Conservation (phyloP, 1,140 invertebrate species). For the Melanaphis sacchari region DNA sequence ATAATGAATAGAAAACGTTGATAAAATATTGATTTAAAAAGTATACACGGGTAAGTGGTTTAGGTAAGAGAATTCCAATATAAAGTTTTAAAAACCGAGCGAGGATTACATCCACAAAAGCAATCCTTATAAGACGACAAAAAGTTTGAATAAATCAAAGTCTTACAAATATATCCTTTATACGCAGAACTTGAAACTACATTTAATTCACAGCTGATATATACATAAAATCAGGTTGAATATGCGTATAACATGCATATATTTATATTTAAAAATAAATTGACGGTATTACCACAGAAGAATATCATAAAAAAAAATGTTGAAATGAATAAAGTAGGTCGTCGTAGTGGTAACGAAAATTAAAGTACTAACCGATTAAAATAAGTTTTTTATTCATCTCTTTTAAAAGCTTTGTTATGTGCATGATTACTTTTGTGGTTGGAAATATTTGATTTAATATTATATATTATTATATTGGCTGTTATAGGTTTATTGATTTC, state of each 20-base stretch:
- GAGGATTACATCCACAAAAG: not conserved
- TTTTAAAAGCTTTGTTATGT: not conserved
- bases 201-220: too few species aligned
- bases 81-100: not conserved
- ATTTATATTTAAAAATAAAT: not conserved
- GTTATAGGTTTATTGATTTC: not conserved
- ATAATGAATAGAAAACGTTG: not conserved
- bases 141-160: not conserved
- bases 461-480: not conserved
- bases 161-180: not conserved
- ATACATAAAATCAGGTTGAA: not conserved
- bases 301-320: not conserved
- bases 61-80: not conserved
- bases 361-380: not conserved
- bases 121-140: not conserved
- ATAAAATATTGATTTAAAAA: not conserved
- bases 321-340: not conserved
- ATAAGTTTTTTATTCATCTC: not conserved
- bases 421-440: not conserved
- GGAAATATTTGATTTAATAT: not conserved
- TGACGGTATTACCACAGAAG: not conserved
- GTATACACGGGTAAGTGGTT: not conserved
- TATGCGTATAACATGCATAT: not conserved
- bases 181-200: not conserved
- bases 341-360: not conserved